Evolutionary conservation across 1,140 invertebrate species (phyloP).

Genomic region (Bombus ignitus): DNA sequence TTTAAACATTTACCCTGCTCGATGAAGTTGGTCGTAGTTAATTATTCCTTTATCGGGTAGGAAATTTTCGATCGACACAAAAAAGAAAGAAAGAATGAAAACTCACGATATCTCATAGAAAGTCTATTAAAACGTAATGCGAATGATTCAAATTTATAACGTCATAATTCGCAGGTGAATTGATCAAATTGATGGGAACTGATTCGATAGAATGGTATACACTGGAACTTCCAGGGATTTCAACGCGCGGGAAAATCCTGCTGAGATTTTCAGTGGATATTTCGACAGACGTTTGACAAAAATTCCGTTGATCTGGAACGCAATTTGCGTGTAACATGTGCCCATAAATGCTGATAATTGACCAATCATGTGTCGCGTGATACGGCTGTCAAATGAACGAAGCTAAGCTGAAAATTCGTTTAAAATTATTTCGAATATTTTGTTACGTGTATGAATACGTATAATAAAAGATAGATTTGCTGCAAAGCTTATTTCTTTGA

Average conservation of each 20-base stretch:
- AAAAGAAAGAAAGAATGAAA: neutral
- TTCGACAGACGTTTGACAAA: conserved; percentile 6
- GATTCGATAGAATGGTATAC: neutral
- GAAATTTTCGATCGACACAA: neutral
- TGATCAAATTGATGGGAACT: neutral
- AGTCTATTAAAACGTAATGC: neutral
- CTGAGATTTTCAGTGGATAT: conserved; percentile 46
- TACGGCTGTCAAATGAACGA: neutral
- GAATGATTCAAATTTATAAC: neutral
- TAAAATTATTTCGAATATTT: neutral
- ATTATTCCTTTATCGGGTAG: conserved; percentile 1
- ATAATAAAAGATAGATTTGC: too few species aligned
- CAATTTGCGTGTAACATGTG: neutral
- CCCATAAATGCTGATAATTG: neutral
- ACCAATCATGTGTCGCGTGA: neutral
- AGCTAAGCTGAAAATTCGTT: neutral
- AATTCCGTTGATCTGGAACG: neutral
- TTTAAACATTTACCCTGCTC: conserved; percentile 1
- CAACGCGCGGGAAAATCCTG: conserved; percentile 58
- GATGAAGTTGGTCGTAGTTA: neutral
- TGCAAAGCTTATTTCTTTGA: too few species aligned
- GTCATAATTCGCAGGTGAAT: neutral
- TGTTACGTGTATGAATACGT: neutral
- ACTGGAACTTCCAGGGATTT: conserved; percentile 51
- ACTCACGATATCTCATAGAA: neutral